phyloP scores from a whole-genome alignment of 1,140 invertebrate genomes.

The Bacillus rossius region DNA sequence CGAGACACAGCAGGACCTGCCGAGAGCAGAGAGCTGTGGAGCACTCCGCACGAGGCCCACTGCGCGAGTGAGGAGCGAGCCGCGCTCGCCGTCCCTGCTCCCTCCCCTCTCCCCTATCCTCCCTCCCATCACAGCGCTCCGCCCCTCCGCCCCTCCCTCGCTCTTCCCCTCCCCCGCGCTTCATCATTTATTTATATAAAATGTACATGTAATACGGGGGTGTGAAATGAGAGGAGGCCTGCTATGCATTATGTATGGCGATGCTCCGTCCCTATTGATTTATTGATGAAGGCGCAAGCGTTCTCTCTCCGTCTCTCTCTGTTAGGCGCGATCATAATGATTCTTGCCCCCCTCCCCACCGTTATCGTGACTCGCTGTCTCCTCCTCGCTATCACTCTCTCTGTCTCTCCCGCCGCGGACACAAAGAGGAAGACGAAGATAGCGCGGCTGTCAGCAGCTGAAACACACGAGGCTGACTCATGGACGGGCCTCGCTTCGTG shows the following conservation, averaged over 20 bases:
- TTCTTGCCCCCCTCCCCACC: no score
- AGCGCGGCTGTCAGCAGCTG: not conserved
- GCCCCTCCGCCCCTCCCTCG: not conserved
- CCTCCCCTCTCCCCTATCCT: constrained; percentile 24
- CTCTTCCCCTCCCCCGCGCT: not conserved
- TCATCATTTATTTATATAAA: constrained; percentile 26
- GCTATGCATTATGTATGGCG: constrained; percentile 23
- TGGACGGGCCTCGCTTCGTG: no score
- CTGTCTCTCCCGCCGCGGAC: not conserved
- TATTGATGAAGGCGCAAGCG: constrained; percentile 19
- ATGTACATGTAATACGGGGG: constrained; percentile 25
- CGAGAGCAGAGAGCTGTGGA: no score
- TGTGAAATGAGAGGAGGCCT: constrained; percentile 23
- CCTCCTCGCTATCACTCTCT: not conserved
- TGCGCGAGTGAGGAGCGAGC: not conserved
- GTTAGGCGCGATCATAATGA: no score
- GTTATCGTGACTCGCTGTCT: not conserved
- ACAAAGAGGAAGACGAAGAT: not conserved
- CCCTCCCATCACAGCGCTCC: not conserved
- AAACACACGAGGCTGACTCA: no score
- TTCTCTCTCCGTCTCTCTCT: no score
- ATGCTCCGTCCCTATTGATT: constrained; percentile 22
- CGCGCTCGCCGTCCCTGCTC: not conserved
- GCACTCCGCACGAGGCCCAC: not conserved
- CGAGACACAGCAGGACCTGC: not conserved